Conservation (phyloP, 1,140 invertebrate species). For the Medauroidea extradentata region DNA sequence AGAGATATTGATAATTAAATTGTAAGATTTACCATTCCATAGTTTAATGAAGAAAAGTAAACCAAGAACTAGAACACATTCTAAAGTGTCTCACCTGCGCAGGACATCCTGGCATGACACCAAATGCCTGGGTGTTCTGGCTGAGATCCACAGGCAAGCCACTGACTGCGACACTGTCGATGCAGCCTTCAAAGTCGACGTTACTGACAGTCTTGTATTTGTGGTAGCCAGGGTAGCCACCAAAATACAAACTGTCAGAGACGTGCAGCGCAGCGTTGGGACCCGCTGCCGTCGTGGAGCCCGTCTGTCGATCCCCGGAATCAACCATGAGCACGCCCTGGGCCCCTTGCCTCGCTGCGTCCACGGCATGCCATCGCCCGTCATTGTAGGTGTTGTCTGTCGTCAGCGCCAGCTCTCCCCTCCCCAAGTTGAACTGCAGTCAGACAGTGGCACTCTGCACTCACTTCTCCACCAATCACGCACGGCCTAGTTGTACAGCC, state of each 20-base stretch:
- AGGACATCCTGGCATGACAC: conserved; percentile 81
- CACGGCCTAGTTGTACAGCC: no score
- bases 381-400: conserved; percentile 68
- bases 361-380: conserved; percentile 75
- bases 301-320: conserved; percentile 13
- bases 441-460: no score
- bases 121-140: conserved; percentile 69
- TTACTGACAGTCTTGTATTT: conserved; percentile 59
- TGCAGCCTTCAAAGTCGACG: conserved; percentile 89
- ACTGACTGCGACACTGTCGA: conserved; percentile 75
- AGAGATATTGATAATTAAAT: no score
- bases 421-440: conserved; percentile 62
- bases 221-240: conserved; percentile 74
- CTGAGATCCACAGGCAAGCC: conserved; percentile 72
- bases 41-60: no score
- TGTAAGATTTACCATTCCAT: no score
- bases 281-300: neutral
- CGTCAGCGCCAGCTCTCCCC: conserved; percentile 51
- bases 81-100: conserved; percentile 63
- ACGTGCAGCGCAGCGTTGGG: conserved; percentile 41
- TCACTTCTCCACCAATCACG: no score
- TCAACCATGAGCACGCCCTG: conserved; percentile 68
- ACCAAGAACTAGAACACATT: no score
- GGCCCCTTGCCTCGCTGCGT: conserved; percentile 60
- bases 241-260: conserved; percentile 76